Evolutionary conservation across 2,797 vertebrate genomes (phyloP), one percentile per base, ranked within the genome.

Genomic region (Lemur catta): DNA sequence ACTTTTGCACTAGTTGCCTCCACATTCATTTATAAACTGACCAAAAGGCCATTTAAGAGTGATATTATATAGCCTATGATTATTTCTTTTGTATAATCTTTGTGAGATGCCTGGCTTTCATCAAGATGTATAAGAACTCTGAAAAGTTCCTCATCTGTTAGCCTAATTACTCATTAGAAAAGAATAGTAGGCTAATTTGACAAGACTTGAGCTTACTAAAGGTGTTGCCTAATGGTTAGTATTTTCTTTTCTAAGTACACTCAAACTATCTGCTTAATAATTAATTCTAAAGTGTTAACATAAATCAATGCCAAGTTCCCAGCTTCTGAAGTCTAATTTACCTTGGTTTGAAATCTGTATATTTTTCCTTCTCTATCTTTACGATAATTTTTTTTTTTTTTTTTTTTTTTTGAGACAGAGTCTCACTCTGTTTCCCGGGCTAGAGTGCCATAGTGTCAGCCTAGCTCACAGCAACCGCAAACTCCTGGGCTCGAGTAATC

Each of bases 221-320:
- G 35, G 93, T 69, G 59, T 55, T 88, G 91, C 48, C 46, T 82
- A 94, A 92, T 57, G 50, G 12, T 86, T 69, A 76, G 14, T 75
- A 84, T 87, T 94, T 93, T 87, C 74, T 86, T 82, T 91, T 67
- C 69, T 88, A 97, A 79, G 55, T 65, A 65, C 41, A 86, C 38
- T 71, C 48, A 50, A 91, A 55, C 33, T 17, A 91, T 79, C 82
- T 79, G 20, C 78, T 96, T 88, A 96, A 67, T 69, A 93, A 93
- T 93, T 93, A 43, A 84, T 85, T 80, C 28, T 63, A 43, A 81
- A 91, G 33, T 59, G 1, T 89, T 86, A 86, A 43, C 35, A 79
- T 96, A 84, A 78, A 74, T 84, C 57, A 88, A 90, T 41, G n/a
- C 5, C 41, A 92, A 79, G 52, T 22, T 79, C 41, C 89, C 17